Evolutionary conservation across 2,888 invertebrate genomes (phyloP).

Genomic region (Aspidiotus destructor): DNA sequence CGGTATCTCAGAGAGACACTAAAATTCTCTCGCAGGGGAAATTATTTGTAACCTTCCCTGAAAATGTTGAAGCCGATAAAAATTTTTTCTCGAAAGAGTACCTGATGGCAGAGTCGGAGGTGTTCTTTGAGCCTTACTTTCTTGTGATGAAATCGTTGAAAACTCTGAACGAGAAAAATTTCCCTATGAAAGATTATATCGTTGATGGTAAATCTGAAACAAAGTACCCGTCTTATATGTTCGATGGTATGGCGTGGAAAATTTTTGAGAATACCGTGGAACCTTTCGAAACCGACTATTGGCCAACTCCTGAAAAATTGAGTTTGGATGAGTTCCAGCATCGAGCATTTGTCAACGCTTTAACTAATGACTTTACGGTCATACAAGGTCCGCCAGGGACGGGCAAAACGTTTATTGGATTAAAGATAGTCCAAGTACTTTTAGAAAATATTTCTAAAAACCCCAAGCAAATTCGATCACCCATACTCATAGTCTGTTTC

Average conservation of each 20-base stretch:
- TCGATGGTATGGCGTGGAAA: conserved; percentile 29
- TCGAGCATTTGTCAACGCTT: conserved; percentile 55
- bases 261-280: conserved; percentile 33
- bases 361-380: conserved; percentile 61
- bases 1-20: conserved; percentile 52
- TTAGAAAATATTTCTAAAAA: conserved; percentile 54
- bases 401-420: conserved; percentile 71
- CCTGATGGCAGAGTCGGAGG: conserved; percentile 64
- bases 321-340: conserved; percentile 58
- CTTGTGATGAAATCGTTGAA: conserved; percentile 63
- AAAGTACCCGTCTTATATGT: conserved; percentile 43
- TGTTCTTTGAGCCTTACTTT: conserved; percentile 73
- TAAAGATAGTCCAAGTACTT: conserved; percentile 52
- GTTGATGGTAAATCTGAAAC: conserved; percentile 45
- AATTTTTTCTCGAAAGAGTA: conserved; percentile 44
- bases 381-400: conserved; percentile 85
- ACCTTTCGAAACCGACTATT: conserved; percentile 33
- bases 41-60: conserved; percentile 32
- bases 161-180: conserved; percentile 46
- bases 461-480: conserved; percentile 22
- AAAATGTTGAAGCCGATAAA: conserved; percentile 41
- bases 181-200: conserved; percentile 62
- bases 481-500: conserved; percentile 65
- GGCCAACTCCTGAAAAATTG: conserved; percentile 41
- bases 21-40: conserved; percentile 44